Evolutionary conservation across 1,140 invertebrate genomes (phyloP).

Genomic region (Plutomurus gul): DNA sequence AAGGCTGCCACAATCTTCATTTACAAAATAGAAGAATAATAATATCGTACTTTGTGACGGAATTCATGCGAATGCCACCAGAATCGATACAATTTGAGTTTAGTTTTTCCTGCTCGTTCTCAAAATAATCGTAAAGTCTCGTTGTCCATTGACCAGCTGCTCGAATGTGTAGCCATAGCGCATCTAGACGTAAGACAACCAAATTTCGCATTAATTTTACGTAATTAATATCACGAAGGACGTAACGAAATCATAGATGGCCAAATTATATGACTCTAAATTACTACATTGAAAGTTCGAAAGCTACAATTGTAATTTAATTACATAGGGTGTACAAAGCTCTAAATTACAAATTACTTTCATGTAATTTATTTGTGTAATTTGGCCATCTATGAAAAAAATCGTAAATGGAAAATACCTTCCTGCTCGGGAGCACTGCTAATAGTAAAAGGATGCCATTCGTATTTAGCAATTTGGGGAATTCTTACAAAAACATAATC

Average conservation of each 20-base stretch:
- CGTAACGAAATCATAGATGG: neutral
- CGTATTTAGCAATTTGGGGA: constrained; percentile 86
- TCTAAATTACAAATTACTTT: no score
- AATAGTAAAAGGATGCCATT: constrained; percentile 98
- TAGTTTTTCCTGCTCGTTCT: constrained; percentile 60
- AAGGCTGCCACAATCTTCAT: neutral
- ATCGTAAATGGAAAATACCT: constrained; percentile 63
- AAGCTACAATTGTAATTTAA: neutral
- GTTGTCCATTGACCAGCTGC: constrained; percentile 95
- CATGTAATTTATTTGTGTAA: no score
- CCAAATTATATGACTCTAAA: neutral
- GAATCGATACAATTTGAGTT: neutral
- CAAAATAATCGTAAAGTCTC: constrained; percentile 84
- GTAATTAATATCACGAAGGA: neutral
- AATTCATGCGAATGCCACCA: neutral
- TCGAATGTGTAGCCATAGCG: constrained; percentile 91
- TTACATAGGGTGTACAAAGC: no score
- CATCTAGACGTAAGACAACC: constrained; percentile 64
- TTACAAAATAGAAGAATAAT: neutral
- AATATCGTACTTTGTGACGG: neutral
- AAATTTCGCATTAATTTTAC: neutral
- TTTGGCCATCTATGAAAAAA: no score
- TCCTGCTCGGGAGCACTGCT: constrained; percentile 93
- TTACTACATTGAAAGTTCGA: neutral
- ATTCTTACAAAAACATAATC: constrained; percentile 95